A percentile compares a stretch with the other conserved stretches of the same genome.
phyloP scores from a whole-genome alignment of 2,113 vertebrate species.

The Chlamydotis undulata region DNA sequence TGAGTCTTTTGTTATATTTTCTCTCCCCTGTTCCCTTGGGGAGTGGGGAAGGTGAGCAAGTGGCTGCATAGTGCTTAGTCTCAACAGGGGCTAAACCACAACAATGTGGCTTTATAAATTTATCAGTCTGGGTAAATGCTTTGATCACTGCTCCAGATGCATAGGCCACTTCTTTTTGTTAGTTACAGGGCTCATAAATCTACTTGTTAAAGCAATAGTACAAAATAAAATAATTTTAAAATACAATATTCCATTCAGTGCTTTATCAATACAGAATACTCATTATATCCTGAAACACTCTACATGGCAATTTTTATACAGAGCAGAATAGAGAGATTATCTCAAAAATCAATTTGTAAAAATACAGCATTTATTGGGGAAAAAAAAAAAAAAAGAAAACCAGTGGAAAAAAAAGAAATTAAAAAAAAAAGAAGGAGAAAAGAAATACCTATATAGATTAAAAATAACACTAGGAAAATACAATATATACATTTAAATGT shows the following conservation, averaged over 20 bases:
- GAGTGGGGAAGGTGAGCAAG: no score
- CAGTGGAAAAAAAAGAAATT: no score
- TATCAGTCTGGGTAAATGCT: neutral
- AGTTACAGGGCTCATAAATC: neutral
- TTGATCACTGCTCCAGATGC: neutral
- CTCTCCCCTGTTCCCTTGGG: no score
- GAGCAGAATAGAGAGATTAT: neutral
- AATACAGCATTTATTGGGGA: fast-evolving
- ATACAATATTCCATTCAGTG: neutral
- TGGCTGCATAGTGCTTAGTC: no score
- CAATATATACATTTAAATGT: neutral
- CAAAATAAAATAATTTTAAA: neutral
- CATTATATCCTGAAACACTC: neutral
- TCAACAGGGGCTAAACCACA: no score
- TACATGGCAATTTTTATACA: neutral
- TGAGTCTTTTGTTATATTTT: no score
- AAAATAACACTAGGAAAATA: neutral
- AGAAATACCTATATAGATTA: neutral
- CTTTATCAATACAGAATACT: neutral
- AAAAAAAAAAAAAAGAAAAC: neutral
- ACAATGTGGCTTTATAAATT: neutral
- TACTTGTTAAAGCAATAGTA: neutral
- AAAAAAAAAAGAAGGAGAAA: no score
- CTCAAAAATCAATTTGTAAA: neutral
- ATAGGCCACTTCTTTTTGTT: neutral